Percentiles rank a stretch among this genome's conserved stretches.
Evolutionary conservation across 2,888 invertebrate species (phyloP).

Genomic region (Phortica magna): DNA sequence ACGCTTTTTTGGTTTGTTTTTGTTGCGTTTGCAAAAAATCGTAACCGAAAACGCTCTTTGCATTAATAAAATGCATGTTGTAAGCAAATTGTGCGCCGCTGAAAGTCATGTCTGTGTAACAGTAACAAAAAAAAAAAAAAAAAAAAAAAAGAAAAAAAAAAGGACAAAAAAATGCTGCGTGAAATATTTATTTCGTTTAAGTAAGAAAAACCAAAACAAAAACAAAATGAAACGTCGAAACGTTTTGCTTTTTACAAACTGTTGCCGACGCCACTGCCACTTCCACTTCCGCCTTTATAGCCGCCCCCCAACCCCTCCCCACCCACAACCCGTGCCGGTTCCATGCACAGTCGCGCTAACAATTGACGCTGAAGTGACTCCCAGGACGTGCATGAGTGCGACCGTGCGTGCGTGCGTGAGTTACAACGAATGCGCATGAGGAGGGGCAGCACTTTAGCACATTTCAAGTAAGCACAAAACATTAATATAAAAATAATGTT

Average conservation of each 20-base stretch:
- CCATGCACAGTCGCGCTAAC: no score
- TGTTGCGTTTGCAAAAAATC: no score
- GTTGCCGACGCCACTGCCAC: neutral
- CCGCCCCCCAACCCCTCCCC: no score
- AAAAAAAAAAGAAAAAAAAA: neutral
- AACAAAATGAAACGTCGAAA: neutral
- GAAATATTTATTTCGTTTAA: no score
- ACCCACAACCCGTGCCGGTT: no score
- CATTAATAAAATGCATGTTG: no score
- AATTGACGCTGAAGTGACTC: neutral
- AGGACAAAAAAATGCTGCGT: no score
- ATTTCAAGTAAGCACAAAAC: conserved; percentile 49
- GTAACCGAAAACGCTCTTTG: no score
- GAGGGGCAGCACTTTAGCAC: conserved; percentile 23
- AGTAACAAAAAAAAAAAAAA: neutral
- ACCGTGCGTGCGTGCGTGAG: neutral
- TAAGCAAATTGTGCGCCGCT: no score
- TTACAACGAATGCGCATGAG: neutral
- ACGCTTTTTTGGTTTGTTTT: no score
- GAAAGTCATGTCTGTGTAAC: no score
- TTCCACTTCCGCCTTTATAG: neutral
- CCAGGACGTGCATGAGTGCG: conserved; percentile 11
- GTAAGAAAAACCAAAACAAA: neutral
- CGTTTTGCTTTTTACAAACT: neutral
- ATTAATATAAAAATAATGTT: conserved; percentile 72